Evolutionary conservation across 1,140 invertebrate genomes (phyloP), one percentile per base, ranked within the genome.

Genomic region (Orius insidiosus): DNA sequence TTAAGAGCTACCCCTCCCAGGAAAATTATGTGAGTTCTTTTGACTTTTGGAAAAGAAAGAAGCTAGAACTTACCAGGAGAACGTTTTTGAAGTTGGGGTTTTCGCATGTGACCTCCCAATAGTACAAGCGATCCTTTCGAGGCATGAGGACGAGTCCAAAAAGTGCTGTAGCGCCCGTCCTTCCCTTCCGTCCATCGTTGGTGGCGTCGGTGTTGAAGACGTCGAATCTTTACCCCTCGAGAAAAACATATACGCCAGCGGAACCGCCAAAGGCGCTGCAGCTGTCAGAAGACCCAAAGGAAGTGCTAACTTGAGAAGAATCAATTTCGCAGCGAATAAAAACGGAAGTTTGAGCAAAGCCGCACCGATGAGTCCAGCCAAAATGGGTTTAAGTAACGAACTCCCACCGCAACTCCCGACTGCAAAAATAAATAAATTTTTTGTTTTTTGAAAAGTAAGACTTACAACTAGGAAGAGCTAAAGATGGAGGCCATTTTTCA

Each of bases 271-370:
- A 13, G 30, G 33, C 1, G 15, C 44, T 24, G 37, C 44, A 2
- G 48, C 48, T 3, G 15, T 13, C 7, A 47, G 35, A 16, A 47
- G 36, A 11, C 35, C 45, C 2, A 46, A 18, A 9, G 48, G 48
- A 1, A 40, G 24, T 1, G 44, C 30, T 1, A 40, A 7, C 38
- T 50, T 50, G 40, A 46, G 30, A 2, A 50, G 37, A 5, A 50
- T 18, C 19, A 44, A 10, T 16, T 50, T 50, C 7, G 16, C 34
- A 8, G 44, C 16, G 9, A 50, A 37, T 2, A 50, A 34, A 11
- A 46, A 31, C 1, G 48, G 48, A 3, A 50, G 5, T 37, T 50
- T 50, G 5, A 50, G 35, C 18, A 50, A 11, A 11, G 42, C 41
- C 1, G 36, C 30, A 16, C 45, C 45, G 4, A 47, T 8, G 10